Evolutionary conservation across 1,140 invertebrate genomes (phyloP).

Genomic region (Tribolium madens): DNA sequence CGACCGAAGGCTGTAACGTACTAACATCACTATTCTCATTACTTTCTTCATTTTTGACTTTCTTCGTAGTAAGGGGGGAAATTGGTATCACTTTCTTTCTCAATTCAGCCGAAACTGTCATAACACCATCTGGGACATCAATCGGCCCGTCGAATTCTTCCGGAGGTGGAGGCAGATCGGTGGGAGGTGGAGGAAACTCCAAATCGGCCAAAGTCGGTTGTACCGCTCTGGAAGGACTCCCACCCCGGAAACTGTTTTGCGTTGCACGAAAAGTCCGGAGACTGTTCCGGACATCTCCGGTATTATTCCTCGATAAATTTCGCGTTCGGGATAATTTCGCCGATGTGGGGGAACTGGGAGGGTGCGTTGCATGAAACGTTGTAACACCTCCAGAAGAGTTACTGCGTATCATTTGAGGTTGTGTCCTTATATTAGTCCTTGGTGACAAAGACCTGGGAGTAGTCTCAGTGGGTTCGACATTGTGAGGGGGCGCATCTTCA

Average conservation of each 20-base stretch:
- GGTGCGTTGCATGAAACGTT: conserved; percentile 71
- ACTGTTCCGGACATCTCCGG: conserved; percentile 62
- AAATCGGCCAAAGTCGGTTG: conserved; percentile 80
- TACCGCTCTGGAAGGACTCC: conserved; percentile 71
- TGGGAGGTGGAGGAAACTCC: conserved; percentile 87
- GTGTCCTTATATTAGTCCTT: conserved; percentile 73
- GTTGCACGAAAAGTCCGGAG: conserved; percentile 69
- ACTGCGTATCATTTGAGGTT: conserved; percentile 85
- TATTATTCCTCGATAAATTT: conserved; percentile 64
- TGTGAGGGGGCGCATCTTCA: conserved; percentile 66
- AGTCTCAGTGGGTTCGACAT: conserved; percentile 56
- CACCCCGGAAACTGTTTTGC: conserved; percentile 69
- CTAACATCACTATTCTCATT: conserved; percentile 70
- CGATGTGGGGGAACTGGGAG: conserved; percentile 71
- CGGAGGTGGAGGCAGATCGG: conserved; percentile 80
- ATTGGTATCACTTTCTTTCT: conserved; percentile 66
- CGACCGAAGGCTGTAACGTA: conserved; percentile 75
- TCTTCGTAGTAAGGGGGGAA: conserved; percentile 62
- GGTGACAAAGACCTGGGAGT: conserved; percentile 66
- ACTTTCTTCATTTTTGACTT: conserved; percentile 57
- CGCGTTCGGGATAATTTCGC: conserved; percentile 68
- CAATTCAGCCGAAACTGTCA: conserved; percentile 64
- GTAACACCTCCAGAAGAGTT: conserved; percentile 86
- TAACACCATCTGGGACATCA: conserved; percentile 59
- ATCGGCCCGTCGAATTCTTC: conserved; percentile 70